These are phyloP conservation scores for Scaptomyza hsui DNA, from an alignment of 1,140 invertebrate species.

Conservation along the genomic window DNA sequence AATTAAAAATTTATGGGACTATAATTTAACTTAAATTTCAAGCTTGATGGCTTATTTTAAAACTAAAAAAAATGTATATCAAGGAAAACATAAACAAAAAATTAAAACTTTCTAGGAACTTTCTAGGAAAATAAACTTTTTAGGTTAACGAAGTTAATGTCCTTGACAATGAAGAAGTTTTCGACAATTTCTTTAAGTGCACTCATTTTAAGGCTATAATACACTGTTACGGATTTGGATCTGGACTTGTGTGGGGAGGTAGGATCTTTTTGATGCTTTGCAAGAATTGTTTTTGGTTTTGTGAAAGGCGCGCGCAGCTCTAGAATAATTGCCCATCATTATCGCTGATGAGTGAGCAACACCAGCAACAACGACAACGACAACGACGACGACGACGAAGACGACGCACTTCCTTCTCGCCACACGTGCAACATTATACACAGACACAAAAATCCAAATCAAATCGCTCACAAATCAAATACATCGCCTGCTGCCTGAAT, in stretches of 20 bases:
- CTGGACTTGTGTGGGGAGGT: not conserved
- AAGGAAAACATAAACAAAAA: too few species aligned
- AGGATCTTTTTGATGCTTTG: constrained; percentile 5
- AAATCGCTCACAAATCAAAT: constrained; percentile 77
- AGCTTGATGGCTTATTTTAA: too few species aligned
- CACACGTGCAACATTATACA: constrained; percentile 57
- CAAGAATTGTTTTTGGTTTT: constrained; percentile 1
- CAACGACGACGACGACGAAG: constrained; percentile 26
- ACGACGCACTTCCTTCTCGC: constrained; percentile 49
- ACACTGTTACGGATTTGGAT: not conserved
- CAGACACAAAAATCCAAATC: constrained; percentile 44
- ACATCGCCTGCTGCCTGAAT: constrained; percentile 19
- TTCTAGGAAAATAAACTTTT: too few species aligned
- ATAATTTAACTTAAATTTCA: too few species aligned
- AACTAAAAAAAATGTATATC: too few species aligned
- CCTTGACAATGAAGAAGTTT: too few species aligned
- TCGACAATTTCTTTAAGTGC: not conserved
- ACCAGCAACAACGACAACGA: constrained; percentile 43
- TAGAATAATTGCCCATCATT: constrained; percentile 76
- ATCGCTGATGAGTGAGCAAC: constrained; percentile 77
- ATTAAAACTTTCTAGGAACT: too few species aligned
- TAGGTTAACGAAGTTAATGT: too few species aligned
- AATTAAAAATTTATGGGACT: too few species aligned
- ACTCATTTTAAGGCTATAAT: not conserved
- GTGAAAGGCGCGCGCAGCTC: constrained; percentile 37